Evolutionary conservation across 1,140 invertebrate species (phyloP).

Genomic region (Kradibia gibbosae): DNA sequence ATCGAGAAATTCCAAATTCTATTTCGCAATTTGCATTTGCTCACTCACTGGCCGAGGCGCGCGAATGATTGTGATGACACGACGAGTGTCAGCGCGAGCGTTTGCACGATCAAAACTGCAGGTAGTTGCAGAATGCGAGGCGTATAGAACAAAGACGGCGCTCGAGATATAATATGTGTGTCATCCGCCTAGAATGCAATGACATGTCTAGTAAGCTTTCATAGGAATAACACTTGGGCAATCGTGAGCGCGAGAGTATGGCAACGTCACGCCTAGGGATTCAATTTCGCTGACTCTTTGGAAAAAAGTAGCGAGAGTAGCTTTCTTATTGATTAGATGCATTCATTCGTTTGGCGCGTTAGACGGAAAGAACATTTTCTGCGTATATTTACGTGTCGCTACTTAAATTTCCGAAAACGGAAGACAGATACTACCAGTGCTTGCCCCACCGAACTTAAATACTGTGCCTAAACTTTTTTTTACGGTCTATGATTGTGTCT

Average conservation of each 20-base stretch:
- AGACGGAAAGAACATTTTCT: constrained; percentile 11
- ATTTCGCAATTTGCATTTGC: constrained; percentile 52
- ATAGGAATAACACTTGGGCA: constrained; percentile 66
- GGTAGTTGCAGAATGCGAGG: constrained; percentile 58
- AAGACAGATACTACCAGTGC: not conserved
- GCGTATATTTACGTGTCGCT: not conserved
- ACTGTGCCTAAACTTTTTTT: not conserved
- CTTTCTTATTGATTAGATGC: constrained; percentile 45
- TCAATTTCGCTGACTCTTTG: constrained; percentile 66
- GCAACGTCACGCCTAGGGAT: constrained; percentile 59
- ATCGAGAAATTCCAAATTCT: constrained; percentile 46
- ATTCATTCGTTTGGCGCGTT: not conserved
- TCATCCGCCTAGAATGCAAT: constrained; percentile 59
- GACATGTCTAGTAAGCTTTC: constrained; percentile 60
- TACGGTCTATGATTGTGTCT: no score
- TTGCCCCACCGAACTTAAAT: not conserved
- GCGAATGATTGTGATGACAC: constrained; percentile 54
- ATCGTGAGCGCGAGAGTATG: constrained; percentile 51
- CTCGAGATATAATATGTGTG: constrained; percentile 54
- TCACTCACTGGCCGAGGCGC: constrained; percentile 9
- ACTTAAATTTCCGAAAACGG: not conserved
- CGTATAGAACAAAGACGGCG: constrained; percentile 49
- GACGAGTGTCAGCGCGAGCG: constrained; percentile 18
- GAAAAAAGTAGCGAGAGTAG: constrained; percentile 25
- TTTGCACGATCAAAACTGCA: constrained; percentile 58